phyloP scores from a whole-genome alignment of 2,797 vertebrate genomes.

The Erpetoichthys calabaricus region DNA sequence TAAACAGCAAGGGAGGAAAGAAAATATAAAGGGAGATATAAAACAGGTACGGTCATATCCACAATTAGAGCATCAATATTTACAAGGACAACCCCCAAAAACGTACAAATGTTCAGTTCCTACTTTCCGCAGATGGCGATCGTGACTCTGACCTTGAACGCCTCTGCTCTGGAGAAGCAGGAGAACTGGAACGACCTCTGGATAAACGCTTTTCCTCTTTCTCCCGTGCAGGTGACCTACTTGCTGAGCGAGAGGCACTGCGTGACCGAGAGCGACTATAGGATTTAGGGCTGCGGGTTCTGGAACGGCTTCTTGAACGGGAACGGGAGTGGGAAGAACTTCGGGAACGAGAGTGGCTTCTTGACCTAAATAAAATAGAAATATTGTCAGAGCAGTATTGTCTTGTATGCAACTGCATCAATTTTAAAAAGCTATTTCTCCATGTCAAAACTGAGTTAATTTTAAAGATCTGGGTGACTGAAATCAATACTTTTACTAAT shows the following conservation, averaged over 20 bases:
- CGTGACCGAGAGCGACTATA: conserved; percentile 60
- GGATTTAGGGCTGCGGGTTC: conserved; percentile 56
- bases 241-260: conserved; percentile 52
- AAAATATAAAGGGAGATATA: too few species aligned
- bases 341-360: conserved; percentile 74
- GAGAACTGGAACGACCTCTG: conserved; percentile 65
- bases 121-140: conserved; percentile 70
- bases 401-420: not conserved
- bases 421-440: too few species aligned
- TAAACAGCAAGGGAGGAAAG: too few species aligned
- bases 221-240: conserved; percentile 54
- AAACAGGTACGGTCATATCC: too few species aligned
- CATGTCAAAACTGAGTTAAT: not conserved
- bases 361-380: conserved; percentile 40
- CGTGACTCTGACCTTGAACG: conserved; percentile 51
- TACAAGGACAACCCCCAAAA: conserved; percentile 14
- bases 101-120: conserved; percentile 60
- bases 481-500: not conserved
- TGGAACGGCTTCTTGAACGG: conserved; percentile 52
- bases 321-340: conserved; percentile 65
- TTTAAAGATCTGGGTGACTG: not conserved
- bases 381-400: too few species aligned
- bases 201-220: conserved; percentile 58
- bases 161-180: conserved; percentile 29
- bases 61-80: too few species aligned